Evolutionary conservation across 2,113 vertebrate genomes (phyloP).

Genomic region (Gulo gulo): DNA sequence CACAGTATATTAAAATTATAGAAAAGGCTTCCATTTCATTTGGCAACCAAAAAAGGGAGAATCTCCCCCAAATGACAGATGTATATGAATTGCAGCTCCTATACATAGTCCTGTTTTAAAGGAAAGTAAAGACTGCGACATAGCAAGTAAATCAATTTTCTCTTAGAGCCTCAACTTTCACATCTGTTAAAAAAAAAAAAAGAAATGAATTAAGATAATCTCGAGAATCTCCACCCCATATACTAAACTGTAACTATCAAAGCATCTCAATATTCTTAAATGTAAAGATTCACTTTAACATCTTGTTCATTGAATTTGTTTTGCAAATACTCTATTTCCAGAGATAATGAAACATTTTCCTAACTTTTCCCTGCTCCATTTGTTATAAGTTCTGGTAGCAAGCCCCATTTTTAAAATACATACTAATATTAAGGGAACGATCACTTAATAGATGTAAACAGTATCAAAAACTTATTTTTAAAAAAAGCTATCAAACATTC

Average conservation of each 20-base stretch:
- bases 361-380: not conserved
- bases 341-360: not conserved
- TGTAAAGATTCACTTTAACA: not conserved
- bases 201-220: not conserved
- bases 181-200: not conserved
- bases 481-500: not conserved
- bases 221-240: not conserved
- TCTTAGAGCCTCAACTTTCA: not conserved
- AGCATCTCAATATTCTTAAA: not conserved
- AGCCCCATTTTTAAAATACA: constrained; percentile 9
- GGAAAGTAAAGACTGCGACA: not conserved
- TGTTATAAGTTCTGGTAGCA: not conserved
- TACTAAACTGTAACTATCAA: not conserved
- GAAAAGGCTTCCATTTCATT: constrained; percentile 18
- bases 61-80: not conserved
- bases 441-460: not conserved
- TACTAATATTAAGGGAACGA: not conserved
- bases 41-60: not conserved
- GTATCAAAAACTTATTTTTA: not conserved
- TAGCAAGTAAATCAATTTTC: not conserved
- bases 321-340: not conserved
- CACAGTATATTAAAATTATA: not conserved
- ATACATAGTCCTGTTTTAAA: not conserved
- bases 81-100: not conserved
- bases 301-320: not conserved